phyloP scores from a whole-genome alignment of 2,113 vertebrate genomes.

The Dolichallabes microphthalmus region DNA sequence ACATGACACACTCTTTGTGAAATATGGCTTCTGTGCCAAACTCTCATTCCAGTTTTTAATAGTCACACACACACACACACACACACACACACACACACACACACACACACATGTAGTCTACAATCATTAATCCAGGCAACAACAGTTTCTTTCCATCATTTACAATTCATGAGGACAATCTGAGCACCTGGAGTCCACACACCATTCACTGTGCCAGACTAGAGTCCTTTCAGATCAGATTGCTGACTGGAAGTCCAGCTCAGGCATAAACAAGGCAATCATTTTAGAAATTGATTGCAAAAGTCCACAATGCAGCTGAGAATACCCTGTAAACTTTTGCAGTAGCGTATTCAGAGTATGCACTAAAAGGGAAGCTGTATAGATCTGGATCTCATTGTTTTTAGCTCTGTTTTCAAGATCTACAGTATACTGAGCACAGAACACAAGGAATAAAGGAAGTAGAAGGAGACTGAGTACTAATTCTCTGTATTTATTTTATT shows the following conservation, averaged over 20 bases:
- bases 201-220: neutral
- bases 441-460: neutral
- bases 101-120: constrained; percentile 23
- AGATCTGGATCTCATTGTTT: neutral
- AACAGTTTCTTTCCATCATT: constrained; percentile 19
- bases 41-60: constrained; percentile 5
- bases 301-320: neutral
- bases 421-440: neutral
- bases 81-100: constrained; percentile 20
- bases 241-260: neutral
- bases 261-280: neutral
- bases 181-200: neutral
- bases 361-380: neutral
- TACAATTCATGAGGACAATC: constrained; percentile 23
- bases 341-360: neutral
- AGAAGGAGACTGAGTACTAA: neutral
- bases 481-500: neutral
- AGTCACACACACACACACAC: constrained; percentile 21
- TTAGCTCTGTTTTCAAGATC: neutral
- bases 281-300: neutral
- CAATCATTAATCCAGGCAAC: constrained; percentile 30
- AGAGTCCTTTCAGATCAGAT: neutral
- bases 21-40: constrained; percentile 27
- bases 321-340: neutral
- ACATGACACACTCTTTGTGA: neutral